Evolutionary conservation across 2,888 invertebrate genomes (phyloP), one percentile per base, ranked within the genome.

Genomic region (Orgyia antiqua): DNA sequence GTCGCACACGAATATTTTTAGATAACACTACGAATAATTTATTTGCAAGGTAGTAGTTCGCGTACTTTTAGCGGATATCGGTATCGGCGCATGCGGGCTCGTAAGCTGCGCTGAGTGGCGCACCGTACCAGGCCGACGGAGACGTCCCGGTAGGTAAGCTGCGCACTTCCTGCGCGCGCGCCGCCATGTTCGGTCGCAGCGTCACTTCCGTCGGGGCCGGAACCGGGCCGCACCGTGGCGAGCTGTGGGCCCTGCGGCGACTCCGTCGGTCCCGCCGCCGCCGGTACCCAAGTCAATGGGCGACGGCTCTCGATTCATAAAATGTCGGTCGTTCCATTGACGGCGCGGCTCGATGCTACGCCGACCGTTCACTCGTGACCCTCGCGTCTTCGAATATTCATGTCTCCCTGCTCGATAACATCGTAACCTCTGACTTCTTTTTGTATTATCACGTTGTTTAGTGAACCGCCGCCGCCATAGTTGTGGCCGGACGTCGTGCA

Each of bases 111-210:
- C 19, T 8, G 19, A 8, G 63, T 59, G 62, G 64, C 46, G 58
- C 68, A 55, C 61, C 58, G 49, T 59, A 63, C 58, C 67, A 59
- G 64, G 68, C 51, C 60, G 68, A 57, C 69, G 67, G 66, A 78
- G 76, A 75, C 75, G 74, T 82, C 80, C 80, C 77, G 77, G 68
- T 80, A 78, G 84, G 84, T 83, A 80, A 84, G 86, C 84, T 84
- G 84, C 84, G 84, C 84, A 84, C 80, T 84, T 84, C 83, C 84
- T 84, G 84, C 83, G 76, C 73, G 79, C 75, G 70, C 79, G 83
- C 80, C 82, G 83, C 83, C 84, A 83, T 82, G 74, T 83, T 84
- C 82, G 70, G 73, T 60, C 64, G 70, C 70, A 68, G 73, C 83
- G 83, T 82, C 82, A 83, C 78, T 79, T 83, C 83, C 82, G 77